These are phyloP conservation scores for Nephrotoma guestfalica DNA, from an alignment of 2,888 invertebrate genomes.

Conservation along the genomic window DNA sequence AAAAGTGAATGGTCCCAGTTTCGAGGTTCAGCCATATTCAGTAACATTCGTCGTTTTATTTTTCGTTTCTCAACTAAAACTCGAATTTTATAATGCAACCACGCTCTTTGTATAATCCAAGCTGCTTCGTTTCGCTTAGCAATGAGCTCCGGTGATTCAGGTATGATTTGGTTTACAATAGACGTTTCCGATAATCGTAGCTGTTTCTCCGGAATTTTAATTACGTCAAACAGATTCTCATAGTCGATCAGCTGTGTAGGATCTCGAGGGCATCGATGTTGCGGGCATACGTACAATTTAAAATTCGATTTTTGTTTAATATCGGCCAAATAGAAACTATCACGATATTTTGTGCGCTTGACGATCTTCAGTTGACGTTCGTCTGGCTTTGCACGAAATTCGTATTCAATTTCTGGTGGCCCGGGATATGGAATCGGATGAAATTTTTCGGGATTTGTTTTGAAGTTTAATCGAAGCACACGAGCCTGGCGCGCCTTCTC, in stretches of 20 bases:
- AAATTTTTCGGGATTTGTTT: constrained; percentile 12
- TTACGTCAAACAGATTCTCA: neutral
- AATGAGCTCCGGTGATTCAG: neutral
- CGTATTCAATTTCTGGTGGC: constrained; percentile 14
- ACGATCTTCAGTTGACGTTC: constrained; percentile 24
- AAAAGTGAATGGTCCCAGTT: neutral
- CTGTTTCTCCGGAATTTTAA: neutral
- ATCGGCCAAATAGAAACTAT: constrained; percentile 17
- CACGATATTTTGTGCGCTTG: constrained; percentile 22
- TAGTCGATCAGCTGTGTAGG: neutral
- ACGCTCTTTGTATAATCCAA: neutral
- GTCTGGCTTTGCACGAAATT: constrained; percentile 22
- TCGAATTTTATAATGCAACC: neutral
- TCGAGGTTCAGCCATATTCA: neutral
- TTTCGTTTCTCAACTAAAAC: neutral
- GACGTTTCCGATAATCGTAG: neutral
- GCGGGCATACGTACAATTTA: neutral
- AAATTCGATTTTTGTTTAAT: neutral
- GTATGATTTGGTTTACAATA: neutral
- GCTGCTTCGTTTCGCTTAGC: neutral
- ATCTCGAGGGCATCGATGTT: neutral
- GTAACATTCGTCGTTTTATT: neutral
- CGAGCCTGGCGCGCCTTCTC: constrained; percentile 32
- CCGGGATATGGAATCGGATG: constrained; percentile 7
- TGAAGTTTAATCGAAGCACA: constrained; percentile 14